Conservation (phyloP, 2,797 vertebrate genomes). For the Scomberomorus guttatus region DNA sequence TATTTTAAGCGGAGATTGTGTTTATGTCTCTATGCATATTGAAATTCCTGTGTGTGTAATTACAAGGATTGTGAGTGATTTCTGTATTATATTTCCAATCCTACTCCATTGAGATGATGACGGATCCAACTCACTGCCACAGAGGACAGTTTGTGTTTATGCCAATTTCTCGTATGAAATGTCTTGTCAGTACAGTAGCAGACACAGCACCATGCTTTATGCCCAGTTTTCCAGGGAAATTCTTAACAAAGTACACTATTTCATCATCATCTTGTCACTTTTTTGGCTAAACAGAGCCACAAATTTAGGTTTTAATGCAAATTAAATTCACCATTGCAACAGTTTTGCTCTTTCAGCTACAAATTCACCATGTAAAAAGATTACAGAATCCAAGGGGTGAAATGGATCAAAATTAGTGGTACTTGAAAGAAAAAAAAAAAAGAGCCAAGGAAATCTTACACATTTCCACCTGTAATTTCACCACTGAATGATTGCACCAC, state of each 20-base stretch:
- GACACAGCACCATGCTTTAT: slow-evolving; percentile 32
- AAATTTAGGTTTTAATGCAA: slow-evolving; percentile 33
- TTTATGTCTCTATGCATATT: slow-evolving; percentile 5
- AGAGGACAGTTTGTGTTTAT: slow-evolving; percentile 62
- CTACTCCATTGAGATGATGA: slow-evolving; percentile 59
- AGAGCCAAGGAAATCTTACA: neutral
- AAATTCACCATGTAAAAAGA: slow-evolving; percentile 7
- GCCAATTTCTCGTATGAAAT: slow-evolving; percentile 62
- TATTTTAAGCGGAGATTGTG: neutral
- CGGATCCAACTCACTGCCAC: slow-evolving; percentile 67
- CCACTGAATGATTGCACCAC: slow-evolving; percentile 8
- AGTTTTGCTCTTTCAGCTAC: slow-evolving; percentile 16
- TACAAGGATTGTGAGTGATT: slow-evolving; percentile 66
- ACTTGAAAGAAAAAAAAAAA: slow-evolving; percentile 8
- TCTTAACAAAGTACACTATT: slow-evolving; percentile 33
- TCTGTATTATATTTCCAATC: slow-evolving; percentile 63
- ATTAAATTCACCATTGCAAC: neutral
- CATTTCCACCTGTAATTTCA: slow-evolving; percentile 31
- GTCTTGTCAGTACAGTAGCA: slow-evolving; percentile 59
- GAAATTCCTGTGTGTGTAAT: slow-evolving; percentile 57
- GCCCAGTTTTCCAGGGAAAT: slow-evolving; percentile 38
- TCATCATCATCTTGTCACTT: slow-evolving; percentile 48
- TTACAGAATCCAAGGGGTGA: neutral
- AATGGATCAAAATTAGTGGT: slow-evolving; percentile 20
- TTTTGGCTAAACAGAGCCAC: slow-evolving; percentile 11